These are phyloP conservation scores for Chloropsis hardwickii DNA, from an alignment of 2,113 vertebrate species.

Conservation along the genomic window DNA sequence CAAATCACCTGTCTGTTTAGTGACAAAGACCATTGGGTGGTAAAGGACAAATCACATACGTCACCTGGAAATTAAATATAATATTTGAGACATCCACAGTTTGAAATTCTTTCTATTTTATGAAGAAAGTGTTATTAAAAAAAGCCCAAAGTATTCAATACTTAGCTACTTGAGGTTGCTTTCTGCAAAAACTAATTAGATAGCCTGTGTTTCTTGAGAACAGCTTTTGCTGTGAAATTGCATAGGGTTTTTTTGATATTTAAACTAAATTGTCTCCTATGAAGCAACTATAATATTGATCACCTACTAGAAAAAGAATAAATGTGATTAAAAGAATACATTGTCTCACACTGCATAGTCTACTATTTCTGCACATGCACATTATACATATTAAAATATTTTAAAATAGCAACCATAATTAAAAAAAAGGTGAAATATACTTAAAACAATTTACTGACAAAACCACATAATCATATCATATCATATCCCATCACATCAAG, in stretches of 20 bases:
- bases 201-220: not conserved
- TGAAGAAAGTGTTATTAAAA: not conserved
- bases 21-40: not conserved
- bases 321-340: not conserved
- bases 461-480: not conserved
- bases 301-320: not conserved
- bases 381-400: not conserved
- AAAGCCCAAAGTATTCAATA: not conserved
- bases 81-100: not conserved
- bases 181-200: not conserved
- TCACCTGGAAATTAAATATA: not conserved
- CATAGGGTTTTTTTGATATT: not conserved
- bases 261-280: not conserved
- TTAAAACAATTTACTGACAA: not conserved
- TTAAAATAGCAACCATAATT: not conserved
- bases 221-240: not conserved
- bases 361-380: not conserved
- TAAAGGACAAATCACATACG: not conserved
- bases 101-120: not conserved
- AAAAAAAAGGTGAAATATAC: not conserved
- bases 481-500: not conserved
- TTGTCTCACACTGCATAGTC: not conserved
- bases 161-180: not conserved
- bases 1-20: not conserved
- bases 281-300: not conserved